phyloP scores from a whole-genome alignment of 2,888 invertebrate genomes.

The Uloborus plumipes region DNA sequence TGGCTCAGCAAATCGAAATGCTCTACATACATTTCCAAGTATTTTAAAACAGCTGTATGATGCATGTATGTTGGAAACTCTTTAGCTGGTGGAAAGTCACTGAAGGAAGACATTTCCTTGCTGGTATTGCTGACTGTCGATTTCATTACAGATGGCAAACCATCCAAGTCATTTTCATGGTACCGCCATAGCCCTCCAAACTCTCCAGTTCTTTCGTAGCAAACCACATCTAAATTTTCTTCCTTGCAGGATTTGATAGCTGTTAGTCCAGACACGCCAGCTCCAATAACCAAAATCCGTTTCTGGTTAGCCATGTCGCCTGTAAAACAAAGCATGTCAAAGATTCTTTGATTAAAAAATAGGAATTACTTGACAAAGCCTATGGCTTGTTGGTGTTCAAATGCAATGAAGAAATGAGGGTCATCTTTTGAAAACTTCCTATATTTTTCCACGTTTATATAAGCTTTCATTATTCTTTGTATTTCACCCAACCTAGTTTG shows the following conservation, averaged over 20 bases:
- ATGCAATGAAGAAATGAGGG: too few species aligned
- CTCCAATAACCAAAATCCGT: constrained; percentile 69
- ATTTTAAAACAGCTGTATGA: constrained; percentile 70
- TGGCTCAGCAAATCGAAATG: constrained; percentile 66
- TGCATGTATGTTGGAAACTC: constrained; percentile 73
- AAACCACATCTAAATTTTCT: constrained; percentile 69
- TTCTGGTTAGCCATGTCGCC: constrained; percentile 39
- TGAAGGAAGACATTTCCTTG: constrained; percentile 71
- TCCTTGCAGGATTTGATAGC: constrained; percentile 71
- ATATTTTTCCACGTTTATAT: too few species aligned
- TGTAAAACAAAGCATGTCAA: constrained; percentile 1
- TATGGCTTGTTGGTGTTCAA: too few species aligned
- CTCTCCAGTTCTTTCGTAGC: constrained; percentile 70
- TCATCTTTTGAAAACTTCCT: too few species aligned
- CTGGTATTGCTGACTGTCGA: constrained; percentile 71
- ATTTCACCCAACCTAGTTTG: too few species aligned
- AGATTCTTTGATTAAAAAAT: background rate
- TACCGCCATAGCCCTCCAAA: constrained; percentile 71
- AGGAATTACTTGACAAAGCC: too few species aligned
- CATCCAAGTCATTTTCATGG: constrained; percentile 66
- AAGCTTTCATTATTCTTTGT: too few species aligned
- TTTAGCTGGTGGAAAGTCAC: constrained; percentile 72
- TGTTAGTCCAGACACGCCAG: constrained; percentile 72
- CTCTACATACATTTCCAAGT: constrained; percentile 68
- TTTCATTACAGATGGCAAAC: constrained; percentile 70